Base-by-base conservation (phyloP, 2,113 vertebrate species). In the Eurystomus gularis region DNA sequence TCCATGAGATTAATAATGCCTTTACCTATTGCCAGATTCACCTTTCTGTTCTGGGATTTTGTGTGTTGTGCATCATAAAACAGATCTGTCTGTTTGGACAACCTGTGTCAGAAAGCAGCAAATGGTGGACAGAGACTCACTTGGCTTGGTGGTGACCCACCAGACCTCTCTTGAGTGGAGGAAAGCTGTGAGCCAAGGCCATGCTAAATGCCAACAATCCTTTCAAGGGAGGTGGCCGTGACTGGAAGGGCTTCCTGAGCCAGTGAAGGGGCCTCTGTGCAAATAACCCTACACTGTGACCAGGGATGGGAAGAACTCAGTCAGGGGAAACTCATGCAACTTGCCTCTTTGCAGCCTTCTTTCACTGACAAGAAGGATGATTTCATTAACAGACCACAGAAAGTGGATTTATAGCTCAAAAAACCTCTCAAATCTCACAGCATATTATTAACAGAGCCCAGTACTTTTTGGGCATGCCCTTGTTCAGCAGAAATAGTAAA, bases 401-500 rank as follows among this genome's bases (percentile, higher is more conserved):
- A 94, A 88, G 35, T 52, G 64, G 5, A 55, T 90, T 82, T 93
- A 62, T 68, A 94, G 72, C 35, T 85, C n/a, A 68, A 69, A 89
- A 44, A 12, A 33, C 66, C 37, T 88, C 37, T 20, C 3, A 6
- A 10, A 60, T 11, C 84, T 91, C 21, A n/a, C 29, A 88, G 48
- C 8, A 6, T 78, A 51, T 51, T 75, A 40, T 86, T 96, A 90
- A 75, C 46, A 1, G 2, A 90, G 55, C 51, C 58, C 29, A 20
- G 72, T 79, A 49, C 21, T 84, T 84, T 83, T 69, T 15, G 44
- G 44, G 17, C 6, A 8, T 51, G 31, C 10, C 79, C 10, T 84
- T 79, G 55, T 69, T 92, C 76, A 88, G 65, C 52, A 96, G 82
- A 75, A 94, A 78, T n/a, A 17, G 33, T 57, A 71, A 94, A 40